Base-by-base conservation (phyloP, 1,140 invertebrate genomes). In the Copidosoma floridanum region DNA sequence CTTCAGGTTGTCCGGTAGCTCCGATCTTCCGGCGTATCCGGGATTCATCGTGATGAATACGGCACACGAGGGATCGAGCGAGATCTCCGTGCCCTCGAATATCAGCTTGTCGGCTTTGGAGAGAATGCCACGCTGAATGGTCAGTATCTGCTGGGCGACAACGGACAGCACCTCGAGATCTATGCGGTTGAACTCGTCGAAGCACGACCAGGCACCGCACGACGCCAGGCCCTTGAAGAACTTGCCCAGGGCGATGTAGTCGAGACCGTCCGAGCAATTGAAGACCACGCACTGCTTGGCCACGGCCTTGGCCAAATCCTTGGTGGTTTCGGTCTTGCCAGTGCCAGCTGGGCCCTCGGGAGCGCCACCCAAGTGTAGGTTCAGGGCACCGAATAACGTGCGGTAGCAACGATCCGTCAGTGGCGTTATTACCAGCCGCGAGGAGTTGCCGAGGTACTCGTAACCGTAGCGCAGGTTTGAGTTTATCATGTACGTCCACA, bases 41-140 rank as follows among this genome's bases (percentile, higher is more conserved):
- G 93, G 94, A 82, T 96, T 96, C 94, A 97, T 97, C 11, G 95
- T 97, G 61, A 97, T 96, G 71, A 97, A 97, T 0, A 96, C 90
- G 1, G 94, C 92, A 77, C 95, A 98, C 1, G 91, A 88, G 7
- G 91, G 91, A 77, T 97, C 91, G 41, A 98, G 75, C 11, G 83
- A 87, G 14, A 97, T 82, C 58, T 93, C 86, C 0, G 94, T 95
- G n/a, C 94, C 95, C 79, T 97, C 95, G 80, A 98, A 96, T 5
- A 93, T 60, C 43, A 97, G 78, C 20, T 87, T 90, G 40, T 89
- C 85, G 5, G 85, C 73, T 0, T 89, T 90, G 2, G 91, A 86
- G 66, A 90, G 89, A 57, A 97, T 93, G 24, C 85, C 88, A 23
- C 88, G 80, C 71, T 90, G 88, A 57, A 91, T 90, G 20, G 88